Evolutionary conservation across 2,113 vertebrate genomes (phyloP), one percentile per base, ranked within the genome.

Genomic region (Dromaius novaehollandiae): DNA sequence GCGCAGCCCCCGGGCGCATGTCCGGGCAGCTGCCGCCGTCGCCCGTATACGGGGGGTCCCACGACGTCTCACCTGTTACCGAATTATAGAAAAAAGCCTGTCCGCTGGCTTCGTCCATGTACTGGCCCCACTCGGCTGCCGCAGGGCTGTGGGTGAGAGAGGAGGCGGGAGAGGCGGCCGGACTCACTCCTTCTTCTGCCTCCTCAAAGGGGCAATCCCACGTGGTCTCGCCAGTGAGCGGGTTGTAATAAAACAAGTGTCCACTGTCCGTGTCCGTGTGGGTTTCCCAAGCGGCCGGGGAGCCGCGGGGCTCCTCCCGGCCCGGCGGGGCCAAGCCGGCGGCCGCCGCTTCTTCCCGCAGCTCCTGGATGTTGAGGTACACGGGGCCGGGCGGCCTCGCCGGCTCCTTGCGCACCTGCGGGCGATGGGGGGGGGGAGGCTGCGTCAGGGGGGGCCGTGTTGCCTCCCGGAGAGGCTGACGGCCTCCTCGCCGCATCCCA

Each of bases 191-290:
- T 5, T 95, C 83, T 21, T 96, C 95, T 1, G 95, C 61, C 86
- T 97, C 97, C 51, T 98, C 97, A 28, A 98, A 98, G n/a, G 99
- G 99, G 63, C 97, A 98, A 18, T 99, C 99, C 99, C 99, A 99
- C 58, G 99, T 99, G 89, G 99, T 99, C 74, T 97, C 98, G 3
- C 99, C 99, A 2, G 99, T 99, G 79, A 93, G 81, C 0, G 98
- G 98, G 95, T 99, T 99, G 95, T 99, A 99, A 96, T 99, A 99
- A 96, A 99, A 99, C 88, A 98, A 98, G 60, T 98, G 99, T 44
- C 99, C 99, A 19, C 98, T 99, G 7, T 94, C 98, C 2, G 97
- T 63, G 93, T 99, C 99, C 63, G 96, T 98, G 94, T 99, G 99
- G 13, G 98, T 98, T 97, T 99, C 99, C 99, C 99, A 99, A 95